These are phyloP conservation scores for Callospermophilus lateralis DNA, from an alignment of 2,113 vertebrate species.

Conservation along the genomic window DNA sequence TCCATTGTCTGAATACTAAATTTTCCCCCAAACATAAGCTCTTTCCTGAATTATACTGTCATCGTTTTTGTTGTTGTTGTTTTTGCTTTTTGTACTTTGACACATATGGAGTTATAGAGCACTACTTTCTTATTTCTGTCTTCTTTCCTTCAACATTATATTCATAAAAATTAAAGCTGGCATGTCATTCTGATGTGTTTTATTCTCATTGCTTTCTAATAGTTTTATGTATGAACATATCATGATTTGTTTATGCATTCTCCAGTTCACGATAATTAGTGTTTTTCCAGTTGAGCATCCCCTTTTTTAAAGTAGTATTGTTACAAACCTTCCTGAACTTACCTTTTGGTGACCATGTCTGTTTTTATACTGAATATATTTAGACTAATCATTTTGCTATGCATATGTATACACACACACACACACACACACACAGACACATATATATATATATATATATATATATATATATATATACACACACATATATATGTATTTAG, in stretches of 20 bases:
- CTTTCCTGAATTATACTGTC: background rate
- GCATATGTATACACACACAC: too few species aligned
- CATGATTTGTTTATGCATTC: background rate
- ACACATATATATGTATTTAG: background rate
- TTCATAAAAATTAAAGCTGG: background rate
- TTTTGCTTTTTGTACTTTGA: background rate
- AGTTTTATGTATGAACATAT: background rate
- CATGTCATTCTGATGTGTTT: background rate
- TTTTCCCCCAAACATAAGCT: background rate
- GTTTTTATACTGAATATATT: slow-evolving; percentile 38
- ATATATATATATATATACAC: background rate
- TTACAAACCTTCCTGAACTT: background rate
- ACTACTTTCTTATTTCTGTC: background rate
- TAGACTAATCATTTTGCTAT: background rate
- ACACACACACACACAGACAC: too few species aligned
- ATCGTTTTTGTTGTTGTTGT: background rate
- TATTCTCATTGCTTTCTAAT: background rate
- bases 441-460: too few species aligned
- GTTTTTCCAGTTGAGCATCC: background rate
- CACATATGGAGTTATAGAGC: background rate
- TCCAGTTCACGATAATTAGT: background rate
- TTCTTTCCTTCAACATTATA: background rate
- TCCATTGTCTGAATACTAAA: background rate
- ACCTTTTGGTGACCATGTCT: background rate
- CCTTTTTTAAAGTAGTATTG: background rate